Conservation (phyloP, 1,140 invertebrate genomes). For the Zaprionus nigranus region DNA sequence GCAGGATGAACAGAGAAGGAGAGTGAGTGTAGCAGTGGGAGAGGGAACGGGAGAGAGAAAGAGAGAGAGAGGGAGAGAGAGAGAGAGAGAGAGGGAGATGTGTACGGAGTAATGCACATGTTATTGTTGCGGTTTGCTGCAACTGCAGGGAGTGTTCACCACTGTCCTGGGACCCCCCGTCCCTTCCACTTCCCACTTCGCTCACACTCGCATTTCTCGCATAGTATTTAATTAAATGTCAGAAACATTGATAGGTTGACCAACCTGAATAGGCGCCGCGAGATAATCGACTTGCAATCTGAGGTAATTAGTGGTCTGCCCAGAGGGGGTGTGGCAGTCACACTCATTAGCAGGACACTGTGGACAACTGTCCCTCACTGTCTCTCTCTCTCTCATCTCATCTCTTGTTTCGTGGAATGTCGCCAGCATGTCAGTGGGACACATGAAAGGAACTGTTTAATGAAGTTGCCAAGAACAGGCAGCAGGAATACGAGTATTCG, state of each 20-base stretch:
- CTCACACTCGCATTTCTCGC: neutral
- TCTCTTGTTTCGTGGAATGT: neutral
- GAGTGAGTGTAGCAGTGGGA: no score
- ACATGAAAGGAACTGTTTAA: neutral
- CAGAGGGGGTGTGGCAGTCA: neutral
- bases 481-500: no score
- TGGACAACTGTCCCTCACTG: neutral
- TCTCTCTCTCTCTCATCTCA: neutral
- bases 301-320: constrained; percentile 13
- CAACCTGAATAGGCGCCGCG: neutral
- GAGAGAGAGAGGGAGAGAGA: neutral
- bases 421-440: neutral
- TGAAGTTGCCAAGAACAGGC: neutral
- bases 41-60: neutral
- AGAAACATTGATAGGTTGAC: constrained; percentile 34
- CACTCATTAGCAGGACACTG: constrained; percentile 6
- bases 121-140: constrained; percentile 28
- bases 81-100: neutral
- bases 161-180: neutral
- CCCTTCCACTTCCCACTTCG: neutral
- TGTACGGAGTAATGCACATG: neutral
- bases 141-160: constrained; percentile 13
- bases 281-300: constrained; percentile 46
- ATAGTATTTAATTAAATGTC: constrained; percentile 47
- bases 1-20: neutral